phyloP scores from a whole-genome alignment of 2,113 vertebrate species.

The Leiothrix lutea region DNA sequence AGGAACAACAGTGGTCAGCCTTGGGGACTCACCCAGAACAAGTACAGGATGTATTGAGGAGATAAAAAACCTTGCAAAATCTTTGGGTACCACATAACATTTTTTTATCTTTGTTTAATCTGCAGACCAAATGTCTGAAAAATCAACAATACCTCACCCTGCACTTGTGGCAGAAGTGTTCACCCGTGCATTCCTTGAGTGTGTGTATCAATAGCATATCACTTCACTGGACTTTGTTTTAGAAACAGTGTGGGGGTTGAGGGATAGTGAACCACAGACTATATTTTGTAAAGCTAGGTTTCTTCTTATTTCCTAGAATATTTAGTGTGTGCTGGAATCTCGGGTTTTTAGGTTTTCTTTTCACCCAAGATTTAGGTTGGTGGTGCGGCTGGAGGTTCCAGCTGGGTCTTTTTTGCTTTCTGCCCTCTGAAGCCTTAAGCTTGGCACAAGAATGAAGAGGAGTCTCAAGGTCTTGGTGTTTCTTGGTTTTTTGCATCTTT shows the following conservation, averaged over 20 bases:
- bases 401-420: no score
- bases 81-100: rapidly evolving
- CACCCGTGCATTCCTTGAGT: rapidly evolving
- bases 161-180: rapidly evolving
- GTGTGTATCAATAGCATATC: rapidly evolving
- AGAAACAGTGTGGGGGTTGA: background rate
- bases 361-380: no score
- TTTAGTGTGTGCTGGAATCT: background rate
- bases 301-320: background rate
- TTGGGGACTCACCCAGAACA: background rate
- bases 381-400: no score
- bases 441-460: no score
- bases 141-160: background rate
- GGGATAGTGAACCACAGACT: background rate
- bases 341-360: no score
- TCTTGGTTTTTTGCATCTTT: no score
- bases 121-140: background rate
- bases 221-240: background rate
- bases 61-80: background rate
- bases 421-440: no score
- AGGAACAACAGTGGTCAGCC: background rate
- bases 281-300: background rate
- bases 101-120: background rate
- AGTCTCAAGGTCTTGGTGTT: no score
- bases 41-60: background rate